A percentile compares a stretch with the other conserved stretches of the same genome.
These are phyloP conservation scores for Patella vulgata DNA, from an alignment of 1,140 invertebrate species.

Conservation along the genomic window DNA sequence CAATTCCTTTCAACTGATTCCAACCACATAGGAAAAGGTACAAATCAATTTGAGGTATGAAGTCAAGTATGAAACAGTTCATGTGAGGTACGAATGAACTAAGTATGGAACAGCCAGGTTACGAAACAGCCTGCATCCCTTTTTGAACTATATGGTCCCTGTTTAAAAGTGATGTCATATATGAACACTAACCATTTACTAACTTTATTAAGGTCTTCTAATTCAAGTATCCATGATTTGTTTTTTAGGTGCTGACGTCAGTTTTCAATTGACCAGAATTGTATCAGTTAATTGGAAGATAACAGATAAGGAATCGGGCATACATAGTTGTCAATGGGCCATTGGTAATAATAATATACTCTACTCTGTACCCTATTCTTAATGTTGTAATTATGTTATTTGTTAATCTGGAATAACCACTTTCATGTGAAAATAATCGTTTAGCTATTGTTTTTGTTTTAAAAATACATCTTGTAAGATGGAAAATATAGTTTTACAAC, in stretches of 20 bases:
- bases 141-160: neutral
- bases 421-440: neutral
- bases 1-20: too few relatives aligned
- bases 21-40: too few relatives aligned
- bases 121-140: neutral
- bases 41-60: too few relatives aligned
- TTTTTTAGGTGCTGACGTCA: conserved; percentile 28
- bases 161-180: neutral
- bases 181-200: too few relatives aligned
- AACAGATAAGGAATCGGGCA: conserved; percentile 29
- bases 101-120: too few relatives aligned
- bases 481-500: neutral
- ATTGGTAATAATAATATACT: conserved; percentile 21
- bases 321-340: conserved; percentile 32
- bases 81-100: too few relatives aligned
- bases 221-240: neutral
- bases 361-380: neutral
- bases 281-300: conserved; percentile 30
- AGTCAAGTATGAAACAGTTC: too few relatives aligned
- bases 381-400: neutral
- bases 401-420: neutral
- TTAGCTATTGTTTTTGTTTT: neutral
- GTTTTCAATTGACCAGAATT: conserved; percentile 20
- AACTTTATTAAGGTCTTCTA: too few relatives aligned
- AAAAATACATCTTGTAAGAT: neutral